Conservation (phyloP, 2,797 vertebrate genomes). For the Pristis pectinata region DNA sequence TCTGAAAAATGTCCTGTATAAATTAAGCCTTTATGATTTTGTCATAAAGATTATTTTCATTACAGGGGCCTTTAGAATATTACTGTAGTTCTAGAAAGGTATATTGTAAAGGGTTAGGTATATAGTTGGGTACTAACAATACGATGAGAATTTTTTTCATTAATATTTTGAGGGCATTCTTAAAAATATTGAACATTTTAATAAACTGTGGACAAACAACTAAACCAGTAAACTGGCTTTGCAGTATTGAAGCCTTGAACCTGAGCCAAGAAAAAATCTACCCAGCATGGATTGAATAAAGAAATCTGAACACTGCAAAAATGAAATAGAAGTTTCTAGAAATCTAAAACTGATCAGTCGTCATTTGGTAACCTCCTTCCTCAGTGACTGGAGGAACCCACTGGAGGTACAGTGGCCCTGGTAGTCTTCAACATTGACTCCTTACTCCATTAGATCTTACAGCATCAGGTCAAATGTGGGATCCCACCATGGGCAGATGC, state of each 20-base stretch:
- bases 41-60: too few species aligned
- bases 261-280: background rate
- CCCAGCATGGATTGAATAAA: background rate
- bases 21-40: too few species aligned
- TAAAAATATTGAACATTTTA: background rate
- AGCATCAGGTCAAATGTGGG: too few species aligned
- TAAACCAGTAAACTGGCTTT: background rate
- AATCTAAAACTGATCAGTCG: background rate
- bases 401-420: too few species aligned
- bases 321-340: background rate
- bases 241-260: background rate
- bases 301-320: background rate
- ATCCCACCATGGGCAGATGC: too few species aligned
- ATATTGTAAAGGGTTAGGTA: background rate
- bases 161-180: background rate
- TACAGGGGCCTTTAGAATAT: too few species aligned
- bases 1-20: too few species aligned
- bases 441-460: too few species aligned
- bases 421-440: too few species aligned
- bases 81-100: background rate
- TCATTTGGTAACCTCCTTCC: background rate
- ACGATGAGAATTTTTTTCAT: background rate
- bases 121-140: background rate
- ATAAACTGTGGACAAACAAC: background rate
- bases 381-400: too few species aligned